Percentiles rank a stretch among this genome's conserved stretches.
phyloP scores from a whole-genome alignment of 53 echinoderm and acorn worm species.

The Echinometra lucunter region DNA sequence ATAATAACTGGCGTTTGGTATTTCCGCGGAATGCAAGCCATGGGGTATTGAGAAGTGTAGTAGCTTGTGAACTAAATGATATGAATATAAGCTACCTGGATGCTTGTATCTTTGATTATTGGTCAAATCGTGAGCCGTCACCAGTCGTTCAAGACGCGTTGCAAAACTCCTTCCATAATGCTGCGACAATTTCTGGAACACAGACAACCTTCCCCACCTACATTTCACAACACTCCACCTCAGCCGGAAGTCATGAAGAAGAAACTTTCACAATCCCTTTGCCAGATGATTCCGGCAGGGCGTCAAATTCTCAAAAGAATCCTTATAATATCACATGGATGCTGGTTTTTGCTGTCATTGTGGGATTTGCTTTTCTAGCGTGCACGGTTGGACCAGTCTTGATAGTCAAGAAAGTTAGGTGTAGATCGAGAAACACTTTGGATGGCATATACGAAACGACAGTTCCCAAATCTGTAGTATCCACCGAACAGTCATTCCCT shows the following conservation, averaged over 20 bases:
- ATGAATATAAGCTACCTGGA: background rate
- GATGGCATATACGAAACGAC: background rate
- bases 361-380: background rate
- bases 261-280: background rate
- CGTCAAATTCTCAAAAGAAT: background rate
- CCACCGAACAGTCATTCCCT: background rate
- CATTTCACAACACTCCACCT: background rate
- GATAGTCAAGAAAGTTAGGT: background rate
- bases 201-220: background rate
- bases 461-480: background rate
- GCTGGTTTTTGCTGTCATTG: background rate
- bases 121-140: background rate
- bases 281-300: background rate
- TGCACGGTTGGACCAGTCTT: background rate
- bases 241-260: background rate
- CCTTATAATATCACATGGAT: background rate
- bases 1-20: background rate
- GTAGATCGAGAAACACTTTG: conserved; percentile 2
- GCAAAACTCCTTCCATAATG: background rate
- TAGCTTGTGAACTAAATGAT: background rate
- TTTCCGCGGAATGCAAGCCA: background rate
- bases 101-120: background rate
- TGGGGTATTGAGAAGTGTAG: background rate
- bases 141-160: too few species aligned
- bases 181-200: background rate